phyloP scores from a whole-genome alignment of 30 jellyfish, hydroid and myxozoan species.

The Euphysa ruthae region DNA sequence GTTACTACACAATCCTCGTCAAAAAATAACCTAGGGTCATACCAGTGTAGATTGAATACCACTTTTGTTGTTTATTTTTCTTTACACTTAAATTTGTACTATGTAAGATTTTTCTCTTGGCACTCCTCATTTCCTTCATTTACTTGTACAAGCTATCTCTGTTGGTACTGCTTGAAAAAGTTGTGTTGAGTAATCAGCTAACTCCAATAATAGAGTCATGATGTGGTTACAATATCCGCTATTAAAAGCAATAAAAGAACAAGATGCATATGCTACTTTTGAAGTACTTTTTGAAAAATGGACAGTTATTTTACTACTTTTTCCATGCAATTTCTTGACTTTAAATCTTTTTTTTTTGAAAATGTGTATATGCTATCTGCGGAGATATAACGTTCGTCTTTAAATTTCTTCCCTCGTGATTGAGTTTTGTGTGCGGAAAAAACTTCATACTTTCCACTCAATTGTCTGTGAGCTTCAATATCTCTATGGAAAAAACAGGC shows the following conservation, averaged over 20 bases:
- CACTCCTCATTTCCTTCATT: slow-evolving; percentile 26
- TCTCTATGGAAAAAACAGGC: too few relatives aligned
- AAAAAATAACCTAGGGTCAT: too few relatives aligned
- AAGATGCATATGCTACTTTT: not conserved
- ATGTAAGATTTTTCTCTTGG: too few relatives aligned
- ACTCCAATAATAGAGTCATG: slow-evolving; percentile 21
- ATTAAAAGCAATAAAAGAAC: slow-evolving; percentile 18
- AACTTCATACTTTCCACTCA: slow-evolving; percentile 13
- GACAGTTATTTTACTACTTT: slow-evolving; percentile 9
- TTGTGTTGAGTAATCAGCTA: slow-evolving; percentile 18
- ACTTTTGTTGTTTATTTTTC: too few relatives aligned
- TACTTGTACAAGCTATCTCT: slow-evolving; percentile 28
- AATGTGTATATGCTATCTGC: slow-evolving; percentile 14
- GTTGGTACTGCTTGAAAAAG: slow-evolving; percentile 7
- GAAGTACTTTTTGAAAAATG: slow-evolving; percentile 1
- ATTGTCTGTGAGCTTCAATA: slow-evolving; percentile 5
- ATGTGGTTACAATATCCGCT: slow-evolving; percentile 35
- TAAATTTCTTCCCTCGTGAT: slow-evolving; percentile 11
- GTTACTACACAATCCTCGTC: too few relatives aligned
- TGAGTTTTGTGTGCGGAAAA: slow-evolving; percentile 12
- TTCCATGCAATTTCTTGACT: slow-evolving; percentile 29
- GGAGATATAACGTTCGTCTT: slow-evolving; percentile 12
- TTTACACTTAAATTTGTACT: too few relatives aligned
- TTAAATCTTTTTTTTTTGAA: not conserved
- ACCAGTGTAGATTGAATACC: too few relatives aligned